These are phyloP conservation scores for Eremobia ochroleuca DNA, from an alignment of 2,888 invertebrate genomes.

Conservation along the genomic window DNA sequence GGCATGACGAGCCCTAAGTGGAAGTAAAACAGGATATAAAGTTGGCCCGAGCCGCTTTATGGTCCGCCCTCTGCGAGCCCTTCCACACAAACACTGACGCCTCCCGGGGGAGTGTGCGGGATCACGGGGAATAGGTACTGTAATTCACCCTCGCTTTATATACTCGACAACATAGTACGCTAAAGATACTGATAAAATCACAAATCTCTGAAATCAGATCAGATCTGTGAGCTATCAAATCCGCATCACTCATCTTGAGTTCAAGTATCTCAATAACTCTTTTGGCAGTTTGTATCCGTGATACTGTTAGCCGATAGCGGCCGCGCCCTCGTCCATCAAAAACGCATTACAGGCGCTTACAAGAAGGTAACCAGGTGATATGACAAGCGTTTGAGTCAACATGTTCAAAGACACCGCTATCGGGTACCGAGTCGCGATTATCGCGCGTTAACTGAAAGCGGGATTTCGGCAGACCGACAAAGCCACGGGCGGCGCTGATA, in stretches of 20 bases:
- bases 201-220: conserved; percentile 68
- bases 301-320: conserved; percentile 74
- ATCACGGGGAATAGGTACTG: conserved; percentile 35
- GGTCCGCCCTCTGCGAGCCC: conserved; percentile 73
- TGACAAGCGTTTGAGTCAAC: conserved; percentile 82
- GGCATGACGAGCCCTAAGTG: conserved; percentile 71
- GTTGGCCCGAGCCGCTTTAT: conserved; percentile 74
- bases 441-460: conserved; percentile 85
- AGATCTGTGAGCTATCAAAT: conserved; percentile 59
- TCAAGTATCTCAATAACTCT: conserved; percentile 66
- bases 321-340: conserved; percentile 88
- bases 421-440: conserved; percentile 80
- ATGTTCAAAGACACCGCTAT: conserved; percentile 88
- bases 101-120: conserved; percentile 66
- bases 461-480: conserved; percentile 90
- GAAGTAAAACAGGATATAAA: conserved; percentile 81
- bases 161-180: conserved; percentile 16
- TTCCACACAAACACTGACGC: conserved; percentile 53
- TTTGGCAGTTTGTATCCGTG: conserved; percentile 72
- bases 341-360: conserved; percentile 85
- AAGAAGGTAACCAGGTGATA: conserved; percentile 84
- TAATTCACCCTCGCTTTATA: conserved; percentile 56
- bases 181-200: conserved; percentile 40
- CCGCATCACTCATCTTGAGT: conserved; percentile 68
- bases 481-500: conserved; percentile 82